phyloP scores from a whole-genome alignment of 1,140 invertebrate species.

The Scylla paramamosain region DNA sequence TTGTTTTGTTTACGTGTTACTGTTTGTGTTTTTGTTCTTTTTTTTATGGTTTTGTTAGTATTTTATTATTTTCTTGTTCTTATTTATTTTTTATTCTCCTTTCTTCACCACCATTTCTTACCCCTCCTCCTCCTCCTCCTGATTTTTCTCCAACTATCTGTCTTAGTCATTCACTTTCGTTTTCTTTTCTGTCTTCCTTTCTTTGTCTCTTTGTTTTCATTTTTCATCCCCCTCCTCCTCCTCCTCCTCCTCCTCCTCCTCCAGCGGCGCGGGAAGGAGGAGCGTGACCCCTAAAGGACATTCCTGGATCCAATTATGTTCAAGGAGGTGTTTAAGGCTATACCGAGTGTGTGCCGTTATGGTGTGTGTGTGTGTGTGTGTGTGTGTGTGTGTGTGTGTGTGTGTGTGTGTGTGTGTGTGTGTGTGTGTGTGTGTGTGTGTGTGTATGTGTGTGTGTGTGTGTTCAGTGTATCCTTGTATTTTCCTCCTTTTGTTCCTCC shows the following conservation, averaged over 20 bases:
- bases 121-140: neutral
- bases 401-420: slow-evolving; percentile 1
- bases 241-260: neutral
- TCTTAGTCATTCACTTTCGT: neutral
- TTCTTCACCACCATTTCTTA: neutral
- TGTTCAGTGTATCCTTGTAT: no score
- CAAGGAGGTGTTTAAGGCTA: neutral
- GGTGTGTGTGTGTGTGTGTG: neutral
- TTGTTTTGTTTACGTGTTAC: no score
- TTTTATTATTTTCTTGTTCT: neutral
- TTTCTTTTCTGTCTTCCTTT: neutral
- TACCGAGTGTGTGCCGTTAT: no score
- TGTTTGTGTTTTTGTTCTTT: no score
- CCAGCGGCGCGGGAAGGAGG: neutral
- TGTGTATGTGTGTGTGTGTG: no score
- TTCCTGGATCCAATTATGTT: neutral
- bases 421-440: neutral
- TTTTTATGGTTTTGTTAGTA: no score
- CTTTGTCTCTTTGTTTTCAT: neutral
- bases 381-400: slow-evolving; percentile 11
- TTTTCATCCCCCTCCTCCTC: neutral
- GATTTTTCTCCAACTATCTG: no score
- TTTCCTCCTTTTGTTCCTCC: no score
- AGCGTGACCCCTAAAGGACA: neutral
- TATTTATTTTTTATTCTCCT: neutral